These are phyloP conservation scores for Asarcornis scutulata DNA, from an alignment of 2,113 vertebrate genomes.

Conservation along the genomic window DNA sequence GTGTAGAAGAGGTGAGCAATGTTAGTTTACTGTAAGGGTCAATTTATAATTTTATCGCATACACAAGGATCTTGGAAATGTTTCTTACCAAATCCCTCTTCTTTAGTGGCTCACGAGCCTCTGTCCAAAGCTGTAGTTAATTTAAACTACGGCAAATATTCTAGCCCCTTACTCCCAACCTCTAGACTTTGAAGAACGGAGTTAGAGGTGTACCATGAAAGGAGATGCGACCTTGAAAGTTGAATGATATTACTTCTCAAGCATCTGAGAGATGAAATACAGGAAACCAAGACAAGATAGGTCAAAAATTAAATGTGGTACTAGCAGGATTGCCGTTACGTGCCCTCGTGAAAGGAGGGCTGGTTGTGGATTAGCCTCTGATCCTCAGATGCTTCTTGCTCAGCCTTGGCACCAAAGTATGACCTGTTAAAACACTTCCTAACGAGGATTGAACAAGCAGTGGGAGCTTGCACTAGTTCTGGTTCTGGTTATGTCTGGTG, in stretches of 20 bases:
- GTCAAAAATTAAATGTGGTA: not conserved
- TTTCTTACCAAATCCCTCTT: not conserved
- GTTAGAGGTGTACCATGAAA: not conserved
- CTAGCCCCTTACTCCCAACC: not conserved
- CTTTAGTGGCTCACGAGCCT: not conserved
- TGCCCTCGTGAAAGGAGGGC: not conserved
- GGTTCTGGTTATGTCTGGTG: not conserved
- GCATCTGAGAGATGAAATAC: not conserved
- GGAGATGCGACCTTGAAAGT: not conserved
- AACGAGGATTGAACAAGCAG: not conserved
- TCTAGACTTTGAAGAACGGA: not conserved
- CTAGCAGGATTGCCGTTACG: not conserved
- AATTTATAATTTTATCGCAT: not conserved
- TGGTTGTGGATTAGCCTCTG: not conserved
- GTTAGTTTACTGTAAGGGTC: not conserved
- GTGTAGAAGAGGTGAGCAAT: not conserved
- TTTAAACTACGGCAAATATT: not conserved
- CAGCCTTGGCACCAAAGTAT: fast-evolving
- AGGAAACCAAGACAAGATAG: not conserved
- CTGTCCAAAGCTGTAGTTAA: not conserved
- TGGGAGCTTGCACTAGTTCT: not conserved
- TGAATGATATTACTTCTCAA: not conserved
- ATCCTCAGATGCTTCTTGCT: not conserved
- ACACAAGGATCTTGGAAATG: not conserved
- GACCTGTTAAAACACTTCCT: not conserved